Evolutionary conservation across 2,113 vertebrate genomes (phyloP).

Genomic region (Carassius carassius): DNA sequence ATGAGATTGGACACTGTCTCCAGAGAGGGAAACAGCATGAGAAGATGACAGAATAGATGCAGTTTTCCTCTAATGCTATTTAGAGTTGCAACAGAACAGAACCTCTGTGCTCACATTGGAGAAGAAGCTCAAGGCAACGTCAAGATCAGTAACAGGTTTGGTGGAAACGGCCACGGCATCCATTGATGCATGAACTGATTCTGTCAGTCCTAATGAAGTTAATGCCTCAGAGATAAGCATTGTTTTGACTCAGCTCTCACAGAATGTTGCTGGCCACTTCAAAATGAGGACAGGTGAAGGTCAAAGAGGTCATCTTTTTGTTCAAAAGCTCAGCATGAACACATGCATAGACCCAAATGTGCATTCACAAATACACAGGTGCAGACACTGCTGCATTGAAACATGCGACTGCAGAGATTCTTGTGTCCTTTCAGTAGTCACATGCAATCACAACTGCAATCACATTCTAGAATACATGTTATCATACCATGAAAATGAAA

Average conservation of each 20-base stretch:
- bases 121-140: constrained; percentile 64
- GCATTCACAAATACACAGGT: constrained; percentile 37
- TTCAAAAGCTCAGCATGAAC: constrained; percentile 16
- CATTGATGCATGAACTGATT: constrained; percentile 66
- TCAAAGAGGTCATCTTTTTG: constrained; percentile 12
- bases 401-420: neutral
- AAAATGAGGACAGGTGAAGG: constrained; percentile 40
- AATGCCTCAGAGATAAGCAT: constrained; percentile 52
- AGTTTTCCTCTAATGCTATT: constrained; percentile 30
- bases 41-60: neutral
- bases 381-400: neutral
- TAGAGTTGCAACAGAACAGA: constrained; percentile 23
- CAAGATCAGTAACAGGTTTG: constrained; percentile 65
- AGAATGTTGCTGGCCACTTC: constrained; percentile 56
- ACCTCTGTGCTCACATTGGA: constrained; percentile 21
- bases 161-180: constrained; percentile 56
- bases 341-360: constrained; percentile 19
- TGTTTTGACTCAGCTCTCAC: constrained; percentile 49
- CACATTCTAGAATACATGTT: neutral
- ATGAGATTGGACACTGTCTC: neutral
- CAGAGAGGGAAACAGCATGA: neutral
- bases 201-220: constrained; percentile 65
- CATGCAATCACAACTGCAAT: neutral
- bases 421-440: neutral
- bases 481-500: neutral